Evolutionary conservation across 2,888 invertebrate genomes (phyloP).

Genomic region (Clepsis dumicolana): DNA sequence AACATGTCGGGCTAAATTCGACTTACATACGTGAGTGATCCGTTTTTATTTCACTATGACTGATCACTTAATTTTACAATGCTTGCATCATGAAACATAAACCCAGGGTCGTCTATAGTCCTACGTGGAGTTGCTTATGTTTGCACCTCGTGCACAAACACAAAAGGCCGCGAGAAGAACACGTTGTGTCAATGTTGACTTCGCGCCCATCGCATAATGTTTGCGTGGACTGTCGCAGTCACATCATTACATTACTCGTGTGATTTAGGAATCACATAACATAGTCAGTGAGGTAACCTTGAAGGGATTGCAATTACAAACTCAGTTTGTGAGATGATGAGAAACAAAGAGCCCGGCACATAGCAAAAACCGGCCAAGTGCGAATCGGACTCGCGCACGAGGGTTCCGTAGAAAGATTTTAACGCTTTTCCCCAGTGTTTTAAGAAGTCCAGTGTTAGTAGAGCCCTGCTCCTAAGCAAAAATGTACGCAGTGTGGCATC

Average conservation of each 20-base stretch:
- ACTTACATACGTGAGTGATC: too few species aligned
- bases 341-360: too few species aligned
- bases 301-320: neutral
- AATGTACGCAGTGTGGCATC: too few species aligned
- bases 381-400: too few species aligned
- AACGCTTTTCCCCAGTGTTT: too few species aligned
- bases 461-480: too few species aligned
- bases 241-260: slow-evolving; percentile 6
- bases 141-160: slow-evolving; percentile 46
- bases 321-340: too few species aligned
- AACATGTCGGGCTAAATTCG: too few species aligned
- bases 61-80: slow-evolving; percentile 12
- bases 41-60: too few species aligned
- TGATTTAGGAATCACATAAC: slow-evolving; percentile 36
- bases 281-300: slow-evolving; percentile 24
- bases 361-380: too few species aligned
- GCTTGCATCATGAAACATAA: slow-evolving; percentile 12
- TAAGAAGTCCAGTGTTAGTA: too few species aligned
- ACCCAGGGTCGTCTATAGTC: slow-evolving; percentile 6
- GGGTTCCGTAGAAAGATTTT: too few species aligned
- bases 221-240: slow-evolving; percentile 25
- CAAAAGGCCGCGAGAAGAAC: slow-evolving; percentile 46
- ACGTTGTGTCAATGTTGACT: slow-evolving; percentile 55
- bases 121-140: slow-evolving; percentile 5
- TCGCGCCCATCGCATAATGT: slow-evolving; percentile 25